Evolutionary conservation across 1,140 invertebrate genomes (phyloP).

Genomic region (Pectinophora gossypiella): DNA sequence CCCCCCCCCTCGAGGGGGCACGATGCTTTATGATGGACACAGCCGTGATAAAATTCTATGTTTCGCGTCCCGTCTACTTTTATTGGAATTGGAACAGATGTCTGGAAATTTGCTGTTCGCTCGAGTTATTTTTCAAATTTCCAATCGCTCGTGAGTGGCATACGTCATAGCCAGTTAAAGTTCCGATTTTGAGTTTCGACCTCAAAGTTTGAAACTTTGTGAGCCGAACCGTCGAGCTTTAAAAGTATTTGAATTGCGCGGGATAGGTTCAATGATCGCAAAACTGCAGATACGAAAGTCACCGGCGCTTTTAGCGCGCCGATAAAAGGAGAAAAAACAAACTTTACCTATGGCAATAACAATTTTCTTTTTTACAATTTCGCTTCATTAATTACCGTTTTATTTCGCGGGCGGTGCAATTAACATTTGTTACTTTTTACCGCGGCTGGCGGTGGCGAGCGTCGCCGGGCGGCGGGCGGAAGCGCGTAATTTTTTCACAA

Average conservation of each 20-base stretch:
- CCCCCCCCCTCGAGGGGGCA: slow-evolving; percentile 4
- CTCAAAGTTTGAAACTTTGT: not conserved
- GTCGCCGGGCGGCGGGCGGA: slow-evolving; percentile 41
- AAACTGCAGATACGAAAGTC: slow-evolving; percentile 2
- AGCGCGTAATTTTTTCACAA: slow-evolving; percentile 67
- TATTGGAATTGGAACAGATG: slow-evolving; percentile 64
- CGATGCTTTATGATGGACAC: slow-evolving; percentile 64
- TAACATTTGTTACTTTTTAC: slow-evolving; percentile 52
- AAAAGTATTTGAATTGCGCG: too few species aligned
- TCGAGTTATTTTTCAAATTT: slow-evolving; percentile 26
- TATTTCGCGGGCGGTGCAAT: slow-evolving; percentile 41
- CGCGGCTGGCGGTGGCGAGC: slow-evolving; percentile 29
- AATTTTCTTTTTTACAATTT: slow-evolving; percentile 36
- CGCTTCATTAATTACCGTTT: slow-evolving; percentile 46
- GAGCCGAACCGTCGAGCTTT: not conserved
- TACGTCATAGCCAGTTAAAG: not conserved
- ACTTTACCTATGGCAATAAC: slow-evolving; percentile 22
- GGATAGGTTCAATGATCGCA: not conserved
- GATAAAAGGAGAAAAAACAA: not conserved
- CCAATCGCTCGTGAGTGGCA: not conserved
- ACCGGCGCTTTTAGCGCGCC: not conserved
- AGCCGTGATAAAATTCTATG: slow-evolving; percentile 64
- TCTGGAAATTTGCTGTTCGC: slow-evolving; percentile 33
- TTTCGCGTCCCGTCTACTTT: slow-evolving; percentile 54
- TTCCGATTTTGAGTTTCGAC: not conserved